Evolutionary conservation across 2,888 invertebrate species (phyloP).

Genomic region (Dioctria rufipes): DNA sequence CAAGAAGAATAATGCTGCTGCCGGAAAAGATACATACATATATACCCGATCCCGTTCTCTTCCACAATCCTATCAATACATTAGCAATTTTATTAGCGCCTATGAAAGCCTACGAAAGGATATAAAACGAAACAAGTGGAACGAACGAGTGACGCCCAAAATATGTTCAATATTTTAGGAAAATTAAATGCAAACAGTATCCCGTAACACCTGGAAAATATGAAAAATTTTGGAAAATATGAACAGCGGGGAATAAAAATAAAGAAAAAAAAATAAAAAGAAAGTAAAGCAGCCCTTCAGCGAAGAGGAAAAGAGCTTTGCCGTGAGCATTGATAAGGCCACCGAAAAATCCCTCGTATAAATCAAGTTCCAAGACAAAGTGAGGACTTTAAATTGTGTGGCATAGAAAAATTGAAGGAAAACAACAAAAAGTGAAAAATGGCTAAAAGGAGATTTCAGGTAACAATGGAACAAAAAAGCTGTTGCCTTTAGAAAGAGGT

Average conservation of each 20-base stretch:
- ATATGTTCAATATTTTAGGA: conserved; percentile 42
- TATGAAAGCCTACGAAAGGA: conserved; percentile 10
- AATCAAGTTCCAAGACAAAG: conserved; percentile 40
- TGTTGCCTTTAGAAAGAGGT: conserved; percentile 7
- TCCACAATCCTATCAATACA: conserved; percentile 22
- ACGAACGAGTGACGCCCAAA: not conserved
- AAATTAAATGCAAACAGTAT: conserved; percentile 43
- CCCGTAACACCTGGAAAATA: conserved; percentile 40
- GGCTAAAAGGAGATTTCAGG: conserved; percentile 5
- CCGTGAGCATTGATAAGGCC: conserved; percentile 43
- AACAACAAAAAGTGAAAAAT: conserved; percentile 25
- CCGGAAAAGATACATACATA: not conserved
- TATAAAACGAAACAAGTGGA: conserved; percentile 25
- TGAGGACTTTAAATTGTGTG: conserved; percentile 21
- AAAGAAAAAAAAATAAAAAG: too few species aligned
- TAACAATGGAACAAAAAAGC: conserved; percentile 14
- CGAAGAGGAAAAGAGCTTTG: conserved; percentile 19
- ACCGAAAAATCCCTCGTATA: conserved; percentile 35
- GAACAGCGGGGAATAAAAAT: too few species aligned
- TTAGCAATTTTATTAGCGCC: conserved; percentile 33
- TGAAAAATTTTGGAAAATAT: conserved; percentile 5
- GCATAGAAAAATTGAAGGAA: conserved; percentile 35
- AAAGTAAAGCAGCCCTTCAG: conserved; percentile 1
- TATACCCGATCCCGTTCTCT: not conserved
- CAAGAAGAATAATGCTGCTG: conserved; percentile 14